These are phyloP conservation scores for Carterocephalus palaemon DNA, from an alignment of 2,888 invertebrate species.

Conservation along the genomic window DNA sequence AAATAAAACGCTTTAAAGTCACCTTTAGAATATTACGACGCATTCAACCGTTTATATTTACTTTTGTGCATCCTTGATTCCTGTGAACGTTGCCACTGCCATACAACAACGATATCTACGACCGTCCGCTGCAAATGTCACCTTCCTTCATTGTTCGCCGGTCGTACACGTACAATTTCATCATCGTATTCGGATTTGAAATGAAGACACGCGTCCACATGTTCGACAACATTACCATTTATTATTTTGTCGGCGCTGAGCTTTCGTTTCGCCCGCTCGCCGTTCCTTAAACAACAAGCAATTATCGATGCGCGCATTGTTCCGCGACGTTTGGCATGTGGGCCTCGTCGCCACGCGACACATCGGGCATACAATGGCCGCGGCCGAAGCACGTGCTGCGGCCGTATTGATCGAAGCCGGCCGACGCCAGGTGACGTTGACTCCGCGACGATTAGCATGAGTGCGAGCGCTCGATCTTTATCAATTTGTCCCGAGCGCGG, in stretches of 20 bases:
- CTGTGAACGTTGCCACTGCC: constrained; percentile 34
- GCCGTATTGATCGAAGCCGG: constrained; percentile 58
- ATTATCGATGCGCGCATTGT: constrained; percentile 71
- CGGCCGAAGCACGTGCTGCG: constrained; percentile 71
- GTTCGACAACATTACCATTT: constrained; percentile 57
- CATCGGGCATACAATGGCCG: constrained; percentile 70
- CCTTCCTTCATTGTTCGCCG: constrained; percentile 55
- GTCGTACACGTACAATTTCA: constrained; percentile 57
- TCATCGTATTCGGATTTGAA: constrained; percentile 55
- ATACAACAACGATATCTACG: constrained; percentile 25
- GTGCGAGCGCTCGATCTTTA: constrained; percentile 60
- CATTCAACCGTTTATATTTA: constrained; percentile 9
- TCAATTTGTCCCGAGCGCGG: constrained; percentile 61
- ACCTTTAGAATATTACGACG: constrained; percentile 42
- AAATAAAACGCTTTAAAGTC: no score
- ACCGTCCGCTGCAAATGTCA: constrained; percentile 37
- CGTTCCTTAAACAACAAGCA: constrained; percentile 57
- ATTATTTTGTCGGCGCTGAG: constrained; percentile 54
- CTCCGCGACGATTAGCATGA: constrained; percentile 64
- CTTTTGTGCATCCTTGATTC: constrained; percentile 7
- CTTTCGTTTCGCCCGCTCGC: constrained; percentile 53
- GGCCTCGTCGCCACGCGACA: constrained; percentile 57
- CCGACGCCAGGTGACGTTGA: constrained; percentile 61
- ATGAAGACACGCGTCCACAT: constrained; percentile 56
- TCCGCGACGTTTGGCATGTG: constrained; percentile 67